Evolutionary conservation across 2,888 invertebrate species (phyloP), one percentile per base, ranked within the genome.

Genomic region (Dioctria rufipes): DNA sequence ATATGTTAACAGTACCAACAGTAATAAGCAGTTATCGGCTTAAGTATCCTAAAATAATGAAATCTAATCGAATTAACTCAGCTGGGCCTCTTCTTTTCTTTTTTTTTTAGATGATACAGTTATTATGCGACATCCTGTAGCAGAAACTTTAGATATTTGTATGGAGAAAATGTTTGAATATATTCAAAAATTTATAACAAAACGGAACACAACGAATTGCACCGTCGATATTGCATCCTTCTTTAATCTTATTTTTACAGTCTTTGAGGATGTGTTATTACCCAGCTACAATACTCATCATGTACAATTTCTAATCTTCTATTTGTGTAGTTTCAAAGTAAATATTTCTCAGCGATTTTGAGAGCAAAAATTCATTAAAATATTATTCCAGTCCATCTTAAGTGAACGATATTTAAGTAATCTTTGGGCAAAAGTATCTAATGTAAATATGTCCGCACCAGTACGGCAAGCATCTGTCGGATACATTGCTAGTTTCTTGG

Each of bases 261-360:
- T 93, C 3, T 98, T 98, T 88, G 95, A 97, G 85, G 92, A 92
- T 85, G 90, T 95, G 54, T 92, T 98, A 83, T 88, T 98, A 81
- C 95, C 95, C 0, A 96, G 96, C 0, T 93, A 96, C 88, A 95
- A 94, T 43, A 94, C 94, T 51, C 92, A 93, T 86, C 95, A 95
- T 87, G 92, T 94, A 2, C 96, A 95, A 88, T 96, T 94, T 87
- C 86, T 94, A 5, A 89, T 95, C 87, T 95, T 96, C 88, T 92
- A 94, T 85, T 88, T 94, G 81, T 93, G 93, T 87, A 93, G 93
- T 85, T 91, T 94, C 83, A 93, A 93, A 87, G 87, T 87, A 77
- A 83, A 82, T 8, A 49, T 13, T 46, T 49, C 46, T 6, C 6
- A 25, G 25, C 25, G 2, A 25, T 25, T 25, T 25, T 25, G 0